A percentile compares a stretch with the other conserved stretches of the same genome.
These are phyloP conservation scores for Ardeotis arabs DNA, from an alignment of 2,113 vertebrate species.

Conservation along the genomic window DNA sequence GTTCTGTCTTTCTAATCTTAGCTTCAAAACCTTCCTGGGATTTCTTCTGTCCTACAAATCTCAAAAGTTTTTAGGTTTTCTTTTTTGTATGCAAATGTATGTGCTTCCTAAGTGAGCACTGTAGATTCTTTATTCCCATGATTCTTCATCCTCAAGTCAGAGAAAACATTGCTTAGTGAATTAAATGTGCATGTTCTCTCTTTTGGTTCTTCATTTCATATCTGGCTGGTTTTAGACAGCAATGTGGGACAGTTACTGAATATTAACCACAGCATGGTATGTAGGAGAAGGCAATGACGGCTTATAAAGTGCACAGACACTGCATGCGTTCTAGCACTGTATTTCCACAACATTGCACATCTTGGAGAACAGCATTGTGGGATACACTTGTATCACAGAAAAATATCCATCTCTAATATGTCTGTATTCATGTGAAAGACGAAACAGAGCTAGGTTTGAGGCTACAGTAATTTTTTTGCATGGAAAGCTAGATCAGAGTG, in stretches of 20 bases:
- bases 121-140: neutral
- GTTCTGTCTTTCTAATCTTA: neutral
- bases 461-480: neutral
- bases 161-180: neutral
- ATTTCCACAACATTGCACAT: neutral
- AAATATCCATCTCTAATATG: neutral
- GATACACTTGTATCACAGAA: neutral
- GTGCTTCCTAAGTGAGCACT: neutral
- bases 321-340: neutral
- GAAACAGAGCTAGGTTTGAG: neutral
- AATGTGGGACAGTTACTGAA: neutral
- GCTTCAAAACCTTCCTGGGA: conserved; percentile 15
- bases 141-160: neutral
- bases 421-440: neutral
- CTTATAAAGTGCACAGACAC: neutral
- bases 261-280: neutral
- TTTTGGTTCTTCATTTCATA: neutral
- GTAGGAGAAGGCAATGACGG: neutral
- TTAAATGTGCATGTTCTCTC: neutral
- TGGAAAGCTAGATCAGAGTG: neutral
- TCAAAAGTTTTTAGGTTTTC: neutral
- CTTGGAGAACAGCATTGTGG: neutral
- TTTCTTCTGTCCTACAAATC: neutral
- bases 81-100: neutral
- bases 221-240: neutral